A percentile compares a stretch with the other conserved stretches of the same genome.
Conservation (phyloP, 2,888 invertebrate genomes). For the Agyllia agylla region DNA sequence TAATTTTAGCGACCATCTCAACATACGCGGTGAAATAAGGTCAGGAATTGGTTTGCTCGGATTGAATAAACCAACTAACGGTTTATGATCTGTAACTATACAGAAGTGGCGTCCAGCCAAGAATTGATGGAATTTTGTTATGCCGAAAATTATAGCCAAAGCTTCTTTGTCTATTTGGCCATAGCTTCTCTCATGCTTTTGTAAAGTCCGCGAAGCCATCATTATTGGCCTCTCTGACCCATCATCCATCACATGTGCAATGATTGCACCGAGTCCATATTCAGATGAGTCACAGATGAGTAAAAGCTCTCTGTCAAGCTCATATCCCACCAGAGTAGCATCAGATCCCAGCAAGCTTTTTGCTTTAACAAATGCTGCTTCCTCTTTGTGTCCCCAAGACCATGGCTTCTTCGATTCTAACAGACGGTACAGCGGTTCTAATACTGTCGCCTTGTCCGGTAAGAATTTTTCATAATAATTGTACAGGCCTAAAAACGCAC, state of each 20-base stretch:
- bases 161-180: conserved; percentile 70
- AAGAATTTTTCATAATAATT: conserved; percentile 53
- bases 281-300: conserved; percentile 55
- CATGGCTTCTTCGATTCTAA: conserved; percentile 14
- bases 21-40: conserved; percentile 26
- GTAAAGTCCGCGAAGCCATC: conserved; percentile 66
- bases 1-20: conserved; percentile 20
- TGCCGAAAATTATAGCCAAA: conserved; percentile 22
- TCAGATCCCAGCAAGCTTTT: conserved; percentile 38
- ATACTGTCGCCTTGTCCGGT: conserved; percentile 38
- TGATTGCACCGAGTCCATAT: conserved; percentile 64
- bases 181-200: conserved; percentile 63
- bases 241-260: conserved; percentile 62
- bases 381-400: not conserved
- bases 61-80: not conserved
- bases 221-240: conserved; percentile 62
- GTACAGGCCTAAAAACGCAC: conserved; percentile 46
- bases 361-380: conserved; percentile 17
- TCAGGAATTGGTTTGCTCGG: not conserved
- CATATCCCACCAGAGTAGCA: conserved; percentile 27
- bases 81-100: conserved; percentile 4
- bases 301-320: not conserved
- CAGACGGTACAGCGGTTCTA: conserved; percentile 43
- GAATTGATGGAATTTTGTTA: not conserved
- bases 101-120: not conserved